Evolutionary conservation across 2,888 invertebrate species (phyloP).

Genomic region (Hetaerina titia): DNA sequence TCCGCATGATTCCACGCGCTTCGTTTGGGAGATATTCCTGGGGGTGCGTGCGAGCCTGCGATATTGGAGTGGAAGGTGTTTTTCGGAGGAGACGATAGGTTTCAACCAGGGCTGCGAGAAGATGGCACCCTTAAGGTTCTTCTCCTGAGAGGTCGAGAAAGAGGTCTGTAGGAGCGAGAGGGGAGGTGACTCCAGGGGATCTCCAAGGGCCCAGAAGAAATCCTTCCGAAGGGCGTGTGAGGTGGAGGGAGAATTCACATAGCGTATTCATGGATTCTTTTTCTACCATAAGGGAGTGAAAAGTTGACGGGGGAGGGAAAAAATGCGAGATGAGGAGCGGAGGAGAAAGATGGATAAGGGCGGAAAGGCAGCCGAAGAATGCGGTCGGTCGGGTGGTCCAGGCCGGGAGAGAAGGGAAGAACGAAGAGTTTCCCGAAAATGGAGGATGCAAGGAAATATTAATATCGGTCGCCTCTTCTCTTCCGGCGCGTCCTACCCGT

Average conservation of each 20-base stretch:
- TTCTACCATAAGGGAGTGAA: conserved; percentile 25
- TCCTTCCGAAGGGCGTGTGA: conserved; percentile 12
- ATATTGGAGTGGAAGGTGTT: background rate
- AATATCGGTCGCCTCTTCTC: background rate
- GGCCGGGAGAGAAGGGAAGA: background rate
- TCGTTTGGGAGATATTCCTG: background rate
- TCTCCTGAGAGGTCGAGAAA: background rate
- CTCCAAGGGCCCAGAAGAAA: background rate
- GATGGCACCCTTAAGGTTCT: background rate
- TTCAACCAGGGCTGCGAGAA: background rate
- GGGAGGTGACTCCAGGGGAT: background rate
- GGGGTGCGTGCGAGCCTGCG: background rate
- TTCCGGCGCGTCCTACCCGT: background rate
- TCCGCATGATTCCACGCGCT: background rate
- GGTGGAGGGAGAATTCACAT: background rate
- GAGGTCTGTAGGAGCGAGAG: background rate
- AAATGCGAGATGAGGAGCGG: background rate
- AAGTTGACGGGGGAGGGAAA: conserved; percentile 28
- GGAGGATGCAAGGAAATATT: background rate
- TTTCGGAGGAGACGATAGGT: background rate
- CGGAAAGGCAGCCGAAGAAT: background rate
- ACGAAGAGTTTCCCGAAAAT: background rate
- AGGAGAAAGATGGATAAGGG: background rate
- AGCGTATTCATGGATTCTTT: conserved; percentile 62
- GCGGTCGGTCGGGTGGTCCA: background rate